A percentile compares a stretch with the other conserved stretches of the same genome.
Conservation (phyloP, 1,140 invertebrate genomes). For the Macrobrachium nipponense region DNA sequence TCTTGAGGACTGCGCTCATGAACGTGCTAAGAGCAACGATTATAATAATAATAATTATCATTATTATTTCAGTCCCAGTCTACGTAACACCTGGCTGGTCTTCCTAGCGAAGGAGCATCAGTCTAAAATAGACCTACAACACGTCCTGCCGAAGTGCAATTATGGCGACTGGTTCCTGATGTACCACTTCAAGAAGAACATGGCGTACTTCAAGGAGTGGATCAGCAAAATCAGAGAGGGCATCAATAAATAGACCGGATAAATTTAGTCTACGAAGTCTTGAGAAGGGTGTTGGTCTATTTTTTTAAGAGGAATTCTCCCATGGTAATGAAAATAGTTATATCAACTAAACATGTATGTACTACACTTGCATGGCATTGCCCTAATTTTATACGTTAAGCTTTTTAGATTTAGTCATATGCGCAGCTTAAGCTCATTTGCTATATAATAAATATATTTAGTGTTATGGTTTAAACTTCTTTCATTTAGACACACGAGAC, state of each 20-base stretch:
- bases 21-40: too few relatives aligned
- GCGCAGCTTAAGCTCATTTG: too few relatives aligned
- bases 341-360: too few relatives aligned
- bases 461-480: too few relatives aligned
- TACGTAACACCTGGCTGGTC: conserved; percentile 27
- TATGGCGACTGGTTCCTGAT: conserved; percentile 59
- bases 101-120: neutral
- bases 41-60: neutral
- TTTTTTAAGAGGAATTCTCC: too few relatives aligned
- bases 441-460: too few relatives aligned
- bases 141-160: conserved; percentile 47
- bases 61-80: conserved; percentile 4
- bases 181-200: conserved; percentile 74
- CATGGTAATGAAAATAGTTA: conserved; percentile 6
- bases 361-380: too few relatives aligned
- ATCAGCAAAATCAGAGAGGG: conserved; percentile 94
- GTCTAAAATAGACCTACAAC: conserved; percentile 23
- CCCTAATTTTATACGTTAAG: too few relatives aligned
- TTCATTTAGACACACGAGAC: too few relatives aligned
- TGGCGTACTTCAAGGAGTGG: conserved; percentile 95
- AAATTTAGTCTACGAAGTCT: neutral
- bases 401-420: too few relatives aligned
- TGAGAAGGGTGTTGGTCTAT: too few relatives aligned
- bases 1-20: too few relatives aligned
- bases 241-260: conserved; percentile 88